Percentiles rank a stretch among this genome's conserved stretches.
Evolutionary conservation across 2,797 vertebrate species (phyloP).

Genomic region (Sandelia bainsii): DNA sequence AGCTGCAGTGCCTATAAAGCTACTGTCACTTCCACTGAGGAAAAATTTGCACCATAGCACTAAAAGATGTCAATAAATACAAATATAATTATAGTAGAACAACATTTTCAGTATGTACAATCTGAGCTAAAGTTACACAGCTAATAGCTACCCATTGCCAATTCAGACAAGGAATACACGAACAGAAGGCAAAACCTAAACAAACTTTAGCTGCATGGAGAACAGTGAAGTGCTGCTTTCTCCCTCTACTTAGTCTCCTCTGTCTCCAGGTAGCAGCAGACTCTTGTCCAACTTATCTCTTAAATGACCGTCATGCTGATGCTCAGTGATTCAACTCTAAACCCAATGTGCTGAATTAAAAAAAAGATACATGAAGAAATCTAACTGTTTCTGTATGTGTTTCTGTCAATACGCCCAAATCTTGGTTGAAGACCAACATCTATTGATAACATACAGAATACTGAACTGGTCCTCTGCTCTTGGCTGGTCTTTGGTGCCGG

Average conservation of each 20-base stretch:
- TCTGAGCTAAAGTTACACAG: conserved; percentile 67
- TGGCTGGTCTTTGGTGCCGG: conserved; percentile 3
- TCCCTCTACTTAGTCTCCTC: conserved; percentile 14
- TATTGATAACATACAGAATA: neutral
- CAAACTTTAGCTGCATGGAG: conserved; percentile 55
- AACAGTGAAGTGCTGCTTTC: conserved; percentile 44
- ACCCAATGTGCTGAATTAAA: conserved; percentile 30
- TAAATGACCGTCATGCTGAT: conserved; percentile 27
- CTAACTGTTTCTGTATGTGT: neutral
- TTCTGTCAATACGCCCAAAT: conserved; percentile 1
- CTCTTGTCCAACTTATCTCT: conserved; percentile 23
- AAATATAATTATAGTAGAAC: conserved; percentile 75
- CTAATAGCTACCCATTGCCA: conserved; percentile 68
- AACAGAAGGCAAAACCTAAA: conserved; percentile 55
- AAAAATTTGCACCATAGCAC: conserved; percentile 66
- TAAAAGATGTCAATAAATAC: conserved; percentile 74
- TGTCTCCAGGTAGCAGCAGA: conserved; percentile 51
- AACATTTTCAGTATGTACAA: conserved; percentile 74
- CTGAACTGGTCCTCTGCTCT: neutral
- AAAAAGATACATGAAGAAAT: conserved; percentile 46
- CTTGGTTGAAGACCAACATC: conserved; percentile 18
- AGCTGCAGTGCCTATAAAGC: conserved; percentile 48
- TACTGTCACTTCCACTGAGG: conserved; percentile 54
- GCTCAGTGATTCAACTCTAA: conserved; percentile 21
- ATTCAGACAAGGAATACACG: conserved; percentile 47